Evolutionary conservation across 2,113 vertebrate species (phyloP), one percentile per base, ranked within the genome.

Genomic region (Apodemus speciosus): DNA sequence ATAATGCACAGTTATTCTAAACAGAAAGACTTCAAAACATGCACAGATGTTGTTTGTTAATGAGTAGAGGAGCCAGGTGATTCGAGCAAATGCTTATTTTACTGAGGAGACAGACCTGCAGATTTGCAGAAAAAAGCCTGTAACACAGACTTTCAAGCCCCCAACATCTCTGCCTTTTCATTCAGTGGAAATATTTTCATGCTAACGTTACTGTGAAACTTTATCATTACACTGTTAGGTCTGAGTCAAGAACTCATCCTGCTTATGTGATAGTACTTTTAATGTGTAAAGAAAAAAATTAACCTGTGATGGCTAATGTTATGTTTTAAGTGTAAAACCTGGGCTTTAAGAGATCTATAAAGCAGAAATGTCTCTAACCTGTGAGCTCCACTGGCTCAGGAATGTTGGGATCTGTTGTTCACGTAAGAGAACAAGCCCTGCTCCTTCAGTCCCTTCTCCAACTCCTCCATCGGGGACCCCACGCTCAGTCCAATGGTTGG

Each of bases 1-100:
- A 88, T 91, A 85, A 86, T 46, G 43, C 51, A 77, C 40, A 75
- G 38, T 84, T 85, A 56, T 92, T 94, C 30, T 25, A 11, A 88
- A 75, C 25, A 90, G n/a, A 66, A 85, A 58, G 76, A 13, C 27
- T 60, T 38, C 83, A 77, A 95, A 89, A 81, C 84, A 49, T 43
- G 38, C 35, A 38, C 72, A 92, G 64, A 66, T 53, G 25, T 93
- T 71, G 13, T 90, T 35, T 91, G 51, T 53, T 93, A 77, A 89
- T 92, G 58, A 85, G 6, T 27, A 80, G 60, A 94, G 85, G 9
- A 92, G 68, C 16, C 18, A n/a, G 49, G 6, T 6, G 85, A 90
- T 66, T 56, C 58, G 23, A 38, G 84, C 56, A 88, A 90, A 85
- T 46, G 32, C 68, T 73, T 46, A 71, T 83, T 88, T 94, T 90